Evolutionary conservation across 1,140 invertebrate species (phyloP).

Genomic region (Aphaenogaster ashmeadi): DNA sequence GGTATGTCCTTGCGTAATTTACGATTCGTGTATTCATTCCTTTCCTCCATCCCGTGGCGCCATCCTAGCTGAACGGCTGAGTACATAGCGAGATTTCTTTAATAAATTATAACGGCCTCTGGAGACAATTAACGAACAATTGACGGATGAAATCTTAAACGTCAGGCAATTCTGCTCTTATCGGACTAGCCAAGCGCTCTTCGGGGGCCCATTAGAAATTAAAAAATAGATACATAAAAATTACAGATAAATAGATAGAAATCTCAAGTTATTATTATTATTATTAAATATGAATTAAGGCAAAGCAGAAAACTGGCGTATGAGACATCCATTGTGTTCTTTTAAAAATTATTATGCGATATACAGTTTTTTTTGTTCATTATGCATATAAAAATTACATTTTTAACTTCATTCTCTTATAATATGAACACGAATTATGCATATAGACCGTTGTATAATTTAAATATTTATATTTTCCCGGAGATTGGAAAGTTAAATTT

Average conservation of each 20-base stretch:
- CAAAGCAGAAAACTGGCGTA: background rate
- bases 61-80: background rate
- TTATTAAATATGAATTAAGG: background rate
- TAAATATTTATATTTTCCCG: conserved; percentile 14
- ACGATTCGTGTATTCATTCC: conserved; percentile 51
- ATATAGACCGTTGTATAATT: background rate
- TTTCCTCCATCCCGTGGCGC: conserved; percentile 34
- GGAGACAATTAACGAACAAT: background rate
- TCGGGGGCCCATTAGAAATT: background rate
- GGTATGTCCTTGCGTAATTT: conserved; percentile 44
- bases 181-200: background rate
- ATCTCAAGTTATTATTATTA: no score
- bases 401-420: background rate
- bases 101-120: conserved; percentile 30
- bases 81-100: conserved; percentile 34
- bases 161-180: background rate
- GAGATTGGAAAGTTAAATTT: background rate
- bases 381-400: background rate
- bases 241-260: conserved; percentile 10
- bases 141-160: conserved; percentile 8
- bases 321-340: background rate
- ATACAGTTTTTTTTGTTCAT: background rate
- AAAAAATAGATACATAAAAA: background rate
- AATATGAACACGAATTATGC: background rate
- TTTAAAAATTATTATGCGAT: background rate